Conservation (phyloP, 2,888 invertebrate genomes). For the Patella ulyssiponensis region DNA sequence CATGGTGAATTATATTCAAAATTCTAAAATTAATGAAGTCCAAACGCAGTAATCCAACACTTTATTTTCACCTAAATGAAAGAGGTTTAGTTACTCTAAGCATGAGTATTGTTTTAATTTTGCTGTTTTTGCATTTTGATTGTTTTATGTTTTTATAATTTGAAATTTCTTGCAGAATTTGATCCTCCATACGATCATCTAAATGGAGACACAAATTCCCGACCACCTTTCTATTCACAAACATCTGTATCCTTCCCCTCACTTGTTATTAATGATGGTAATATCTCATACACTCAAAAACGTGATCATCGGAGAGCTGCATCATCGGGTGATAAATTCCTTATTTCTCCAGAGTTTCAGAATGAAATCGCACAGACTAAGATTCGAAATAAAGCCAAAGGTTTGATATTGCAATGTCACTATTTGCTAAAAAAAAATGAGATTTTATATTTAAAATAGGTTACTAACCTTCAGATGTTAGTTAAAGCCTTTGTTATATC, state of each 20-base stretch:
- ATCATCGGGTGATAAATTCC: conserved; percentile 66
- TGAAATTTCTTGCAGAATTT: conserved; percentile 20
- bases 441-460: neutral
- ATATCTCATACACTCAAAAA: conserved; percentile 24
- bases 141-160: conserved; percentile 13
- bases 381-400: neutral
- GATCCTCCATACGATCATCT: conserved; percentile 14
- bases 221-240: conserved; percentile 33
- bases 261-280: conserved; percentile 45
- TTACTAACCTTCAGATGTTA: too few relatives aligned
- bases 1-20: too few relatives aligned
- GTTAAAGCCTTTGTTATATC: too few relatives aligned
- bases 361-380: conserved; percentile 54
- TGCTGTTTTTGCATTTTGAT: neutral
- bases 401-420: neutral
- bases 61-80: too few relatives aligned
- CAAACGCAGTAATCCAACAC: too few relatives aligned
- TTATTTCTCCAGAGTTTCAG: conserved; percentile 63
- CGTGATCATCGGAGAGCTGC: conserved; percentile 62
- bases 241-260: conserved; percentile 50
- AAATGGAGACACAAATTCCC: neutral
- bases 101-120: too few relatives aligned
- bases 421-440: neutral
- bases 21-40: too few relatives aligned
- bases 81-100: too few relatives aligned